A percentile compares a stretch with the other conserved stretches of the same genome.
Conservation (phyloP, 2,888 invertebrate genomes). For the Eutolmus rufibarbis region DNA sequence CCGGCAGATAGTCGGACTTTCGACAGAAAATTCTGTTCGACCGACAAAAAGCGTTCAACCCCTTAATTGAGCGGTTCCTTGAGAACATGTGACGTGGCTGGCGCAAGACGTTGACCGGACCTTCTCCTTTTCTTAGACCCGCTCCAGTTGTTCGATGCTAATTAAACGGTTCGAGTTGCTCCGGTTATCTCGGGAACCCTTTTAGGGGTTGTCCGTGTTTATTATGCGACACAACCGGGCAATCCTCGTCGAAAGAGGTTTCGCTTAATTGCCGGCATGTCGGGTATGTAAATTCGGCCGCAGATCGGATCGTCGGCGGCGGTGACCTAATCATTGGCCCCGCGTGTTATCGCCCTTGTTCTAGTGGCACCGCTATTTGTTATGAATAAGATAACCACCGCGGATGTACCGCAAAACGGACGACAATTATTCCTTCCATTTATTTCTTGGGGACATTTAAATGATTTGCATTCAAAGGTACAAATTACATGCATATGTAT, state of each 20-base stretch:
- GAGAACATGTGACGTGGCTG: background rate
- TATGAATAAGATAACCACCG: slow-evolving; percentile 3
- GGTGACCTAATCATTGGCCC: slow-evolving; percentile 22
- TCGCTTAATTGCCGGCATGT: slow-evolving; percentile 45
- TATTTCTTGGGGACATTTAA: background rate
- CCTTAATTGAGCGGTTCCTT: slow-evolving; percentile 38
- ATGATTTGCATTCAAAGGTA: background rate
- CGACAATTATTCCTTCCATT: background rate
- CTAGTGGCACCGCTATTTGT: slow-evolving; percentile 16
- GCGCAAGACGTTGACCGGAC: background rate
- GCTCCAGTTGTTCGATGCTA: slow-evolving; percentile 44
- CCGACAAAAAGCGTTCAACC: slow-evolving; percentile 20
- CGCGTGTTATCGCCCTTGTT: slow-evolving; percentile 44
- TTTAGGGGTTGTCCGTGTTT: slow-evolving; percentile 41
- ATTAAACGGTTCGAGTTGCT: slow-evolving; percentile 42
- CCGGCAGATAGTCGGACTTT: background rate
- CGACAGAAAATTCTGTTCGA: background rate
- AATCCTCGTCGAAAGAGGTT: background rate
- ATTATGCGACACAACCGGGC: slow-evolving; percentile 24
- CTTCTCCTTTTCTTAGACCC: slow-evolving; percentile 26
- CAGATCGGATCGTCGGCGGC: background rate
- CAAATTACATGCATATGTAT: background rate
- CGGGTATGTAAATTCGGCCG: slow-evolving; percentile 44
- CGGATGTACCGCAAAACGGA: background rate
- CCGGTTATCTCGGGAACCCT: slow-evolving; percentile 30